These are phyloP conservation scores for Anguilla japonica DNA, from an alignment of 2,113 vertebrate species.

Conservation along the genomic window DNA sequence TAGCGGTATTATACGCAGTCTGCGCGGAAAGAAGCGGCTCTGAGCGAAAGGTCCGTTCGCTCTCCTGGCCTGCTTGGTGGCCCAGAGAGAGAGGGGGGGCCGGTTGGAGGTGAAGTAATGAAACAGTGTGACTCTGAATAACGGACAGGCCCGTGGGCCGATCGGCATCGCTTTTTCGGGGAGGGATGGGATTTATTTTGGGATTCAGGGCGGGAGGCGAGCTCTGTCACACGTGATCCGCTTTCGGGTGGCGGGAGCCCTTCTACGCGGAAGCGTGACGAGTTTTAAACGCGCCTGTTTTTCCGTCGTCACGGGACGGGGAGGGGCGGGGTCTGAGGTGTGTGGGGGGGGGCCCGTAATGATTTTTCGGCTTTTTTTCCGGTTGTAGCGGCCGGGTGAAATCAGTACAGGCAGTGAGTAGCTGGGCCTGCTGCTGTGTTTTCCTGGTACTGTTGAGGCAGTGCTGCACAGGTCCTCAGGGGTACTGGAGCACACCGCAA, in stretches of 20 bases:
- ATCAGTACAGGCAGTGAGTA: conserved; percentile 50
- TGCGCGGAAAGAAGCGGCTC: too few species aligned
- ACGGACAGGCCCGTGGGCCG: too few species aligned
- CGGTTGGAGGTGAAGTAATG: too few species aligned
- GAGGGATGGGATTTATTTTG: conserved; percentile 41
- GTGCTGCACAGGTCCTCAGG: conserved; percentile 1
- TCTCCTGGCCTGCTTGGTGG: too few species aligned
- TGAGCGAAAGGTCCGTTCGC: too few species aligned
- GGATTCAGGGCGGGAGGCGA: conserved; percentile 36
- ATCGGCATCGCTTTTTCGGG: neutral
- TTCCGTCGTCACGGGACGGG: conserved; percentile 2
- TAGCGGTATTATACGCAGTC: too few species aligned
- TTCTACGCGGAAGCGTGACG: conserved; percentile 16
- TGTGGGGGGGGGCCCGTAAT: neutral
- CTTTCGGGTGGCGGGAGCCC: conserved; percentile 5
- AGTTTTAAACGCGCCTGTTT: conserved; percentile 14
- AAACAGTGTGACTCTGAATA: too few species aligned
- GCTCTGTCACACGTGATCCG: conserved; percentile 37
- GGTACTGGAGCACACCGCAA: neutral
- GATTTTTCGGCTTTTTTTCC: conserved; percentile 19
- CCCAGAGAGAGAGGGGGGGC: too few species aligned
- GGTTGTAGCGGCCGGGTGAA: conserved; percentile 11
- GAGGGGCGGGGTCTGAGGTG: neutral
- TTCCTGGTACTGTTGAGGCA: neutral
- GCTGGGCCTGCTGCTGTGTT: conserved; percentile 23